phyloP scores from a whole-genome alignment of 1,140 invertebrate genomes.

The Druon quercuslanigerum region DNA sequence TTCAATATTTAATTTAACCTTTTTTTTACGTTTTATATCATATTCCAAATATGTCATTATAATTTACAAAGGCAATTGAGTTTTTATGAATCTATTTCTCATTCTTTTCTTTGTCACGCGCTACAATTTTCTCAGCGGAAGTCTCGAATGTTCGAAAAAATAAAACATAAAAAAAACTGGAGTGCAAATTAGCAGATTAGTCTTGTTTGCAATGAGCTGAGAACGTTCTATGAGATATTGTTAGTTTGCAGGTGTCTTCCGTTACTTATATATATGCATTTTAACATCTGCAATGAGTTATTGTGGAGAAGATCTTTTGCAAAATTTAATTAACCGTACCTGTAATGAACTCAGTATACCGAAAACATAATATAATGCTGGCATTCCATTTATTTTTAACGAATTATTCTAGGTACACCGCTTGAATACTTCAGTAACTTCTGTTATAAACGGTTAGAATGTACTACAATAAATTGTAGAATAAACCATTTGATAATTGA shows the following conservation, averaged over 20 bases:
- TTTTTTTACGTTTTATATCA: too few relatives aligned
- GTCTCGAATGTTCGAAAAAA: background rate
- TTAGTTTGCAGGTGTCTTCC: conserved; percentile 10
- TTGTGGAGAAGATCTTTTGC: conserved; percentile 8
- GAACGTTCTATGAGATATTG: conserved; percentile 2
- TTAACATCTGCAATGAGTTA: conserved; percentile 5
- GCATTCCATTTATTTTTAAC: conserved; percentile 5
- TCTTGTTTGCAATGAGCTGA: conserved; percentile 1
- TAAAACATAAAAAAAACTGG: conserved; percentile 8
- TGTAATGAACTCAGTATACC: background rate
- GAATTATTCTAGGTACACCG: background rate
- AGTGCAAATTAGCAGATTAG: background rate
- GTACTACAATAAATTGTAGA: too few relatives aligned
- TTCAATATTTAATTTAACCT: too few relatives aligned
- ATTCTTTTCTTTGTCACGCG: too few relatives aligned
- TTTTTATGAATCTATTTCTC: too few relatives aligned
- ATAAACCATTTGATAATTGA: too few relatives aligned
- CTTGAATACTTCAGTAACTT: background rate
- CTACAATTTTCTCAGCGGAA: too few relatives aligned
- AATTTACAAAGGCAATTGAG: too few relatives aligned
- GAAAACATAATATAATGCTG: conserved; percentile 2
- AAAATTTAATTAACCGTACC: background rate
- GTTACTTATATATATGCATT: background rate
- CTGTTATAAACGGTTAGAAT: too few relatives aligned
- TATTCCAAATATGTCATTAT: too few relatives aligned